Base-by-base conservation (phyloP, 1,140 invertebrate species). In the Littorina saxatilis region DNA sequence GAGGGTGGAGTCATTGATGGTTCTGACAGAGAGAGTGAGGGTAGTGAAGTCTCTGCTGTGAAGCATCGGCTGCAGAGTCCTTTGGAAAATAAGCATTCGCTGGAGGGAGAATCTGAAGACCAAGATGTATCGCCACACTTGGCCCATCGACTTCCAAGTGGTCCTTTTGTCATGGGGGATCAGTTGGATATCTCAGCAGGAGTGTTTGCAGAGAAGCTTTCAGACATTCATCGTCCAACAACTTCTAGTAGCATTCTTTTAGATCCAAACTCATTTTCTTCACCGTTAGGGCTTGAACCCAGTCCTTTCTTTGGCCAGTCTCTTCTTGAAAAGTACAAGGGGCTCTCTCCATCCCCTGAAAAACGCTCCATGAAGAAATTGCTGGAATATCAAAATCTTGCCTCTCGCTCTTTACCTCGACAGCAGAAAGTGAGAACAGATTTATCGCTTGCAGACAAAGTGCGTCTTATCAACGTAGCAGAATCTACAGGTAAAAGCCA, bases 401-500 rank as follows among this genome's bases (percentile, higher is more conserved):
- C 39, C 0, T 63, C 37, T 0, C 40, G 63, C 58, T 29, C 63
- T 35, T 27, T 66, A 1, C 40, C 68, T 27, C 66, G 63, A 29
- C 66, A 75, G 50, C 80, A 73, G 47, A 82, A 82, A 73, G 61
- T 72, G 13, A 47, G 81, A 29, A 82, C 74, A 29, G 81, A 82
- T 29, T 47, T 82, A 23, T 43, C 81, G 29, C 75, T 82, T 1
- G 32, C 58, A 13, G 75, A 82, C 55, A 82, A 78, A 32, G 58
- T 82, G 0, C 74, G 81, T 23, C 35, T 82, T 15, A 82, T 82
- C 35, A 58, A 78, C n/a, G 66, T 78, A 17, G 68, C 73, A 27
- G 81, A 82, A 27, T 70, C 61, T 29, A 82, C 81, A 20, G 81
- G 81, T 15, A 78, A 73, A 78, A 78, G 75, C 55, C 81, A 82